These are phyloP conservation scores for Cephalotes varians DNA, from an alignment of 2,888 invertebrate genomes.

Conservation along the genomic window DNA sequence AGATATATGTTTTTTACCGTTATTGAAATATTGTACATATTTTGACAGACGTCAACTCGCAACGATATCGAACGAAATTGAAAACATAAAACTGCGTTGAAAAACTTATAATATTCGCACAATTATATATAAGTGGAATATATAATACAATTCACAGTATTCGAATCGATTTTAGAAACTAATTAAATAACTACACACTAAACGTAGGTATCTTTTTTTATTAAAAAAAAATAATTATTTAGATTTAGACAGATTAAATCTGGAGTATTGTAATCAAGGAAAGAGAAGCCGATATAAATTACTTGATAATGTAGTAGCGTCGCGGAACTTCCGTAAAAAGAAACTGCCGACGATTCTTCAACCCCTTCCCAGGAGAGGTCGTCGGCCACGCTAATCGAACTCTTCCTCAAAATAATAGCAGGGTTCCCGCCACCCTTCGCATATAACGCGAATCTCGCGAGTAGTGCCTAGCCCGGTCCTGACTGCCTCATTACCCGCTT, in stretches of 20 bases:
- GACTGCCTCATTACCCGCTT: conserved; percentile 80
- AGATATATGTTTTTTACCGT: conserved; percentile 33
- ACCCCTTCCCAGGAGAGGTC: conserved; percentile 60
- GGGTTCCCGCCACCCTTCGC: conserved; percentile 39
- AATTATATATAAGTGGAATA: neutral
- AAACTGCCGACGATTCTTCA: conserved; percentile 49
- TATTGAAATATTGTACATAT: conserved; percentile 30
- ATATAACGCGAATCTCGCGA: conserved; percentile 70
- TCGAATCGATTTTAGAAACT: neutral
- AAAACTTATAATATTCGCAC: conserved; percentile 1
- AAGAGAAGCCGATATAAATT: neutral
- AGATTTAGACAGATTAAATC: conserved; percentile 2
- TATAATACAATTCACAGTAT: neutral
- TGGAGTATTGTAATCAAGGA: neutral
- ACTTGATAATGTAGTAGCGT: conserved; percentile 18
- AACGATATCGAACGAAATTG: conserved; percentile 28
- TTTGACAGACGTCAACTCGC: conserved; percentile 34
- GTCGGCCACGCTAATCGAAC: conserved; percentile 76
- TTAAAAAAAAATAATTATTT: neutral
- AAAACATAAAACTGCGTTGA: conserved; percentile 1
- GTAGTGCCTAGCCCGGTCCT: conserved; percentile 70
- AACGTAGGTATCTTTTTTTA: too few relatives aligned
- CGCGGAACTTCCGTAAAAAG: conserved; percentile 41
- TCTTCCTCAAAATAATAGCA: conserved; percentile 74
- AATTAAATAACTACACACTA: neutral